These are phyloP conservation scores for Plecotus auritus DNA, from an alignment of 2,113 vertebrate genomes.

Conservation along the genomic window DNA sequence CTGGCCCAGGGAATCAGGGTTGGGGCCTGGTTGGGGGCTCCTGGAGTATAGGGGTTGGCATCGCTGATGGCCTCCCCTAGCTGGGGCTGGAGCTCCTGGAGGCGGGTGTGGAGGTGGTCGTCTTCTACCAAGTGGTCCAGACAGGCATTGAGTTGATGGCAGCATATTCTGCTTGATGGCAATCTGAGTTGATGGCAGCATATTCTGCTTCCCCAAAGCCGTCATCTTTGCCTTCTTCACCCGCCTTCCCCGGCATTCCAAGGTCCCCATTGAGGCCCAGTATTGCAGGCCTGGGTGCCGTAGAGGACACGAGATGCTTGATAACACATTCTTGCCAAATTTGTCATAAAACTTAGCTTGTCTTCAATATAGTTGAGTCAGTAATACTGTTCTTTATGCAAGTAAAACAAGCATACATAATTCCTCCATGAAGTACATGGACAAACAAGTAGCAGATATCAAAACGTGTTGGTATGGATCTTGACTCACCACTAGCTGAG, in stretches of 20 bases:
- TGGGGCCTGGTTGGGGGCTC: neutral
- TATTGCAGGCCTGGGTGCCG: conserved; percentile 74
- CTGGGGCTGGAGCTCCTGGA: conserved; percentile 93
- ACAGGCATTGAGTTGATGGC: conserved; percentile 94
- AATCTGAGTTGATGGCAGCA: conserved; percentile 92
- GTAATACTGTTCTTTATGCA: neutral
- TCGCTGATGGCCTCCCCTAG: conserved; percentile 57
- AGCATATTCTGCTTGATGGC: conserved; percentile 91
- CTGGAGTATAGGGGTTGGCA: conserved; percentile 37
- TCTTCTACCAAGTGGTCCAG: conserved; percentile 95
- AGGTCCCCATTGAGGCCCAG: conserved; percentile 89
- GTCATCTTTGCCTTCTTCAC: conserved; percentile 81
- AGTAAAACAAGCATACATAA: neutral
- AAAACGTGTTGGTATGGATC: neutral
- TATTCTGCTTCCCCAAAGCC: conserved; percentile 90
- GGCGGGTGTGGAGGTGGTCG: conserved; percentile 89
- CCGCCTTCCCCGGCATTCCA: conserved; percentile 74
- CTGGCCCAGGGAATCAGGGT: neutral
- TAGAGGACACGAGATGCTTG: neutral
- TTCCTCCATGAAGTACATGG: neutral
- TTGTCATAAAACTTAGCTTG: conserved; percentile 18
- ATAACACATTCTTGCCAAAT: neutral
- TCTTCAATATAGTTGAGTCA: neutral
- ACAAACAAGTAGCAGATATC: neutral
- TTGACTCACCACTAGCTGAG: neutral